Evolutionary conservation across 2,888 invertebrate genomes (phyloP), one percentile per base, ranked within the genome.

Genomic region (Spialia ferax): DNA sequence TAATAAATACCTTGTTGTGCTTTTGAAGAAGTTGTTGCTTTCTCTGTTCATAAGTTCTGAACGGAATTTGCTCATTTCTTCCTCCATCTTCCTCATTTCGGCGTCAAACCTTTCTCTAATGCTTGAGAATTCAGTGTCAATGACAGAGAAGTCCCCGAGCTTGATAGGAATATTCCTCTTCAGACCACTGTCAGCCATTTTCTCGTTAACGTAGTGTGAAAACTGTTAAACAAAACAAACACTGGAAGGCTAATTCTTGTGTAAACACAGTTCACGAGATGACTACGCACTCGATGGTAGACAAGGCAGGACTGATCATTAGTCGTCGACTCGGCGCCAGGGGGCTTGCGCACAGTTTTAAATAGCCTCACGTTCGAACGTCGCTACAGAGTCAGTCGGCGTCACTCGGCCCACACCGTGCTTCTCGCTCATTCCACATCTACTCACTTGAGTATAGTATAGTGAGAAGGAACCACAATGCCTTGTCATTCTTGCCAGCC

Each of bases 11-110:
- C 97, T 97, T 85, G 96, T 96, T 80, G 97, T 97, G 88, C 96
- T 97, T 94, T 97, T 97, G 94, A 98, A 98, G 95, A 98, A 97
- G 85, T 97, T 97, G 89, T 97, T 97, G 84, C 97, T 97, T 91
- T 98, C 98, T 84, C 97, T 96, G 91, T 97, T 98, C 96, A 98
- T 97, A 74, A 98, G 95, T 88, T 98, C 98, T 76, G 97, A 97
- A 80, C 98, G 95, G 94, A 98, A 98, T 94, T 97, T 97, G 88
- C 97, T 96, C 99, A 99, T 99, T 94, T 99, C 99, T 83, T 99
- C 99, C 94, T 99, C 99, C 98, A 99, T 99, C 94, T 98, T 98
- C 83, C 97, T 95, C 99, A 99, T 99, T 95, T 99, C 99, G 74
- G 97, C 96, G 91, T 99, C 99, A 91, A 99, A 99, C 78, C 98